Conservation (phyloP, 1,140 invertebrate species). For the Leptinotarsa undecemlineata region DNA sequence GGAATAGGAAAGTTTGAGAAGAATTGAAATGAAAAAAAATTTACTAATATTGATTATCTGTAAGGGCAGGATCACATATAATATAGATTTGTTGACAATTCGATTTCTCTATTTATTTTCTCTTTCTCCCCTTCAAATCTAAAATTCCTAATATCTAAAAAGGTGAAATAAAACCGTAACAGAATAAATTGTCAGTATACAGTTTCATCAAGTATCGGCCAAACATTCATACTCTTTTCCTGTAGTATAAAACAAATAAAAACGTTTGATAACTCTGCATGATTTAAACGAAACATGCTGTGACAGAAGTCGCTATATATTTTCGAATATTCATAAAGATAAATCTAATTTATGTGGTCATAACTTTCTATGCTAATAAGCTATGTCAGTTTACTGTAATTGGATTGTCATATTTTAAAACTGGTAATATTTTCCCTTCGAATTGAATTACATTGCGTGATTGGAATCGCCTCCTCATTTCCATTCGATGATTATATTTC, state of each 20-base stretch:
- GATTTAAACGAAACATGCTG: slow-evolving; percentile 45
- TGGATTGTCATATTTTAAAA: slow-evolving; percentile 45
- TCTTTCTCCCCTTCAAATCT: no score
- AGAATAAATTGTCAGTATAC: no score
- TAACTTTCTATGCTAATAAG: slow-evolving; percentile 45
- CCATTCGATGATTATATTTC: slow-evolving; percentile 16
- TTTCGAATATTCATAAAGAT: slow-evolving; percentile 51
- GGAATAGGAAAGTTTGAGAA: no score
- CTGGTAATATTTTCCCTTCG: slow-evolving; percentile 36
- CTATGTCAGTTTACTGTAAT: slow-evolving; percentile 47
- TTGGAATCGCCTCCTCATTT: slow-evolving; percentile 16
- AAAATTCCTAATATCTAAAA: no score
- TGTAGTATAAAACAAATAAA: slow-evolving; percentile 20
- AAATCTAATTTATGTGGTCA: slow-evolving; percentile 48
- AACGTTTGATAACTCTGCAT: slow-evolving; percentile 35
- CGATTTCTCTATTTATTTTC: no score
- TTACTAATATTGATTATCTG: no score
- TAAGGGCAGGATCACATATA: no score
- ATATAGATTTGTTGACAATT: no score
- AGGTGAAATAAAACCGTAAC: no score
- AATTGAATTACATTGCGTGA: slow-evolving; percentile 22
- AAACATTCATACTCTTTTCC: neutral
- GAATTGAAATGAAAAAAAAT: no score
- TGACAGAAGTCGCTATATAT: slow-evolving; percentile 44
- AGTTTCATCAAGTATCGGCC: no score